phyloP scores from a whole-genome alignment of 92 coral and sea anemone genomes.

The Palythoa heliodiscus region DNA sequence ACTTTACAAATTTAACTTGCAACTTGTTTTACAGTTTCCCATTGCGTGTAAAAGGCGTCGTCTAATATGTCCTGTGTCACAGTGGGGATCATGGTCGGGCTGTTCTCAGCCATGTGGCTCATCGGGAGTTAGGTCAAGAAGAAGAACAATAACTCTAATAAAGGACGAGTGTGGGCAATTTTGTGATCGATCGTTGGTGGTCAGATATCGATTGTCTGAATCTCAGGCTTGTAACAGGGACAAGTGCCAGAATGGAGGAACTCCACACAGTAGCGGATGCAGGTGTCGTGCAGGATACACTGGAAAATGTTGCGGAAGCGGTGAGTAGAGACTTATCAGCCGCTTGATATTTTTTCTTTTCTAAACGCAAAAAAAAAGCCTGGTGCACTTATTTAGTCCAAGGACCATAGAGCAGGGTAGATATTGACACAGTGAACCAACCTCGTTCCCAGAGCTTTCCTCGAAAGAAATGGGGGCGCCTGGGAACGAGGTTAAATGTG shows the following conservation, averaged over 20 bases:
- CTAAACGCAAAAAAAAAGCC: too few relatives aligned
- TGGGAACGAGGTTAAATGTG: too few relatives aligned
- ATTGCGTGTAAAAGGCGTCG: slow-evolving; percentile 19
- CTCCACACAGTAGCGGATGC: slow-evolving; percentile 71
- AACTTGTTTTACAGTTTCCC: background rate
- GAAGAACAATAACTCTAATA: background rate
- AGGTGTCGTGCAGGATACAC: slow-evolving; percentile 67
- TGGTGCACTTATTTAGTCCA: too few relatives aligned
- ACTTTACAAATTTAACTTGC: background rate
- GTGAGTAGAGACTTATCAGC: slow-evolving; percentile 48
- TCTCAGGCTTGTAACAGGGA: slow-evolving; percentile 74
- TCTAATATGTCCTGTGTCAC: background rate
- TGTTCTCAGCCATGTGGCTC: slow-evolving; percentile 52
- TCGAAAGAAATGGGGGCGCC: too few relatives aligned
- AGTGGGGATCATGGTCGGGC: slow-evolving; percentile 46
- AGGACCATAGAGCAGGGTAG: too few relatives aligned
- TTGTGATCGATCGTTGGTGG: slow-evolving; percentile 50
- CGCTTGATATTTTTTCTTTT: too few relatives aligned
- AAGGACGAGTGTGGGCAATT: background rate
- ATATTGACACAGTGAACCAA: too few relatives aligned
- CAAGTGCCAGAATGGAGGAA: slow-evolving; percentile 76
- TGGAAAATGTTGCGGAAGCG: slow-evolving; percentile 88
- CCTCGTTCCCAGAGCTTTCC: too few relatives aligned
- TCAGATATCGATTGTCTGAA: slow-evolving; percentile 42
- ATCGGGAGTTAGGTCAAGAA: slow-evolving; percentile 35